These are phyloP conservation scores for Porites australiensis DNA, from an alignment of 64 coral and sea anemone genomes.

Conservation along the genomic window DNA sequence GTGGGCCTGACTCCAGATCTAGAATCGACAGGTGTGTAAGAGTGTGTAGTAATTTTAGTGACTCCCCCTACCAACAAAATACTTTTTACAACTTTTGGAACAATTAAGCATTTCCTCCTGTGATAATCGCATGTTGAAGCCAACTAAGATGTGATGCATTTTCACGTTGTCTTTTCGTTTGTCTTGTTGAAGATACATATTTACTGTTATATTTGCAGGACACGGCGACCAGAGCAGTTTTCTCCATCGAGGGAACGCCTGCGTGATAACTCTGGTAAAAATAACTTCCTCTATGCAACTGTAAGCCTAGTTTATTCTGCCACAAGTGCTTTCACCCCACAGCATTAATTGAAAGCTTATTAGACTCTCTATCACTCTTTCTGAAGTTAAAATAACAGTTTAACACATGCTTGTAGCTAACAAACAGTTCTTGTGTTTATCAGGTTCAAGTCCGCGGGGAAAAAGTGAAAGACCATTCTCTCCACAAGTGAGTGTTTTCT, in stretches of 20 bases:
- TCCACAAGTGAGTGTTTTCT: background rate
- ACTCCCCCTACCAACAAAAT: no score
- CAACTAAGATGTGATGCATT: no score
- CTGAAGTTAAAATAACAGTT: no score
- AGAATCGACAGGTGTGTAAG: background rate
- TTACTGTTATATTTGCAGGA: background rate
- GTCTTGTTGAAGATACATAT: background rate
- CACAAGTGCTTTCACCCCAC: no score
- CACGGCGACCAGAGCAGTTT: conserved; percentile 17
- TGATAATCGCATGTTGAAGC: no score
- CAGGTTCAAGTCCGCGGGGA: background rate
- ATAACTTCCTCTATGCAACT: no score
- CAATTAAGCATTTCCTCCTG: no score
- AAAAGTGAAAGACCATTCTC: conserved; percentile 32
- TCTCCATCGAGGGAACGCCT: conserved; percentile 33
- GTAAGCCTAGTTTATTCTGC: no score
- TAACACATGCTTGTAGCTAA: no score
- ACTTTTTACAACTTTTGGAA: no score
- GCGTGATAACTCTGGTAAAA: conserved; percentile 33
- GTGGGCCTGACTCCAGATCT: background rate
- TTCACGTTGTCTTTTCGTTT: background rate
- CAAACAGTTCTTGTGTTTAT: background rate
- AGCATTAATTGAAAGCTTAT: no score
- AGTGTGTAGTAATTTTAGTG: accelerated
- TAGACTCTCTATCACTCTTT: no score